Base-by-base conservation (phyloP, 1,140 invertebrate species). In the Aphaenogaster ashmeadi region DNA sequence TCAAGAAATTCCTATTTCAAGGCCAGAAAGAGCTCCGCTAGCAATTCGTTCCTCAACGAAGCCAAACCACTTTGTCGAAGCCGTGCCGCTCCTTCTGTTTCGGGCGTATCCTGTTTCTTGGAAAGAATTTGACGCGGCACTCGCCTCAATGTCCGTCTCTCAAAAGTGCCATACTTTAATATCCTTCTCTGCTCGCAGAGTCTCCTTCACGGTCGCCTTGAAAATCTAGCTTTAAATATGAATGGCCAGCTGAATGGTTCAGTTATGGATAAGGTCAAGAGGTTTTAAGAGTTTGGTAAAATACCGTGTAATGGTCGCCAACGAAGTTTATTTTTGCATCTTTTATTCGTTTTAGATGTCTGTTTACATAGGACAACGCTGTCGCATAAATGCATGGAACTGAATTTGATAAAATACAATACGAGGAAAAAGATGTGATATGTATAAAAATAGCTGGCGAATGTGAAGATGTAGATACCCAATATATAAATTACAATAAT, bases 211-310 rank as follows among this genome's bases (percentile, higher is more conserved):
- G 33, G 15, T 72, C 81, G 56, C 60, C 21, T 77, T n/a, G 44
- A 47, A 85, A 85, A 60, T 75, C n/a, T 77, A 85, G 44, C 79
- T 85, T 85, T 85, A 85, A 85, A 85, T 77, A 85, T 62, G 71
- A 85, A 84, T 84, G 54, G 80, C 33, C 41, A 36, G 4, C 38
- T 58, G 36, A 75, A 77, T 47, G n/a, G 33, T 60, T 64, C 3
- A 11, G 41, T 75, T 58, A 58, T 44, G 72, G 81, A 85, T 64
- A 77, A 62, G 71, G n/a, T 44, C 41, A 38, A 75, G 21, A 47
- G 6, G 54, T 54, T 54, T 33, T 6, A 21, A 15, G 36, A 71
- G 21, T 44, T 71, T 56, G 44, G 11, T 71, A 21, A 44, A 71
- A 58, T 71, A 27, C 50, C 27, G 2, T 7, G 9, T 36, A 41